phyloP scores from a whole-genome alignment of 1,140 invertebrate species.

The Orussus abietinus region DNA sequence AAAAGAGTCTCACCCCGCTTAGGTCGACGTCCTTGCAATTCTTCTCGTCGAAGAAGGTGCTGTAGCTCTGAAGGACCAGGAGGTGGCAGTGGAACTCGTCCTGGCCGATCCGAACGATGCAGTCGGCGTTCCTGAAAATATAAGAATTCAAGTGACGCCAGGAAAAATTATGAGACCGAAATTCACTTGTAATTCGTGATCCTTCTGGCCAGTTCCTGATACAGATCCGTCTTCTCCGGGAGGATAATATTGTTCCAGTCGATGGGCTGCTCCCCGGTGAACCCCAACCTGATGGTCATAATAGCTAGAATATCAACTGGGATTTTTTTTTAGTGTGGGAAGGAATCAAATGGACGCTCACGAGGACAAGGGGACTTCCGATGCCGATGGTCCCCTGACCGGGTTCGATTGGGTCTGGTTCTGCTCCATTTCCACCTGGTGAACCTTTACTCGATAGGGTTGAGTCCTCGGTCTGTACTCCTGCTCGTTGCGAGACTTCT shows the following conservation, averaged over 20 bases:
- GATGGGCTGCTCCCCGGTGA: constrained; percentile 49
- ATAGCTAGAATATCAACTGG: not conserved
- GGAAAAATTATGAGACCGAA: constrained; percentile 3
- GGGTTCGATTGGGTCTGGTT: constrained; percentile 20
- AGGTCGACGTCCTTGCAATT: constrained; percentile 53
- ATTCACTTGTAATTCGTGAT: constrained; percentile 58
- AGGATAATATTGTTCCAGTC: constrained; percentile 54
- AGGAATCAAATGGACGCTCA: constrained; percentile 28
- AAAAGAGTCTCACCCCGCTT: constrained; percentile 44
- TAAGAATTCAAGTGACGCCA: no score
- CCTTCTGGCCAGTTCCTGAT: constrained; percentile 52
- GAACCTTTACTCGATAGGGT: constrained; percentile 19
- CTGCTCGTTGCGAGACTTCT: constrained; percentile 20
- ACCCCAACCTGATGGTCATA: constrained; percentile 45
- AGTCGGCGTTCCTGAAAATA: constrained; percentile 58
- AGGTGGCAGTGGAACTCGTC: constrained; percentile 60
- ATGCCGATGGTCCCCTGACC: constrained; percentile 16
- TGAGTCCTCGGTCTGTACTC: constrained; percentile 31
- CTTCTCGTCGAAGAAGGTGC: constrained; percentile 55
- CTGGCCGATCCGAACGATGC: constrained; percentile 54
- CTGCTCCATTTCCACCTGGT: constrained; percentile 25
- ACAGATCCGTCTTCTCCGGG: constrained; percentile 58
- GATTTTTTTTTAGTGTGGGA: not conserved
- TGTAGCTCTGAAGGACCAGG: constrained; percentile 60
- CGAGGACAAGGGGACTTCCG: constrained; percentile 41